phyloP scores from a whole-genome alignment of 2,888 invertebrate genomes.

The Epistrophella euchroma region DNA sequence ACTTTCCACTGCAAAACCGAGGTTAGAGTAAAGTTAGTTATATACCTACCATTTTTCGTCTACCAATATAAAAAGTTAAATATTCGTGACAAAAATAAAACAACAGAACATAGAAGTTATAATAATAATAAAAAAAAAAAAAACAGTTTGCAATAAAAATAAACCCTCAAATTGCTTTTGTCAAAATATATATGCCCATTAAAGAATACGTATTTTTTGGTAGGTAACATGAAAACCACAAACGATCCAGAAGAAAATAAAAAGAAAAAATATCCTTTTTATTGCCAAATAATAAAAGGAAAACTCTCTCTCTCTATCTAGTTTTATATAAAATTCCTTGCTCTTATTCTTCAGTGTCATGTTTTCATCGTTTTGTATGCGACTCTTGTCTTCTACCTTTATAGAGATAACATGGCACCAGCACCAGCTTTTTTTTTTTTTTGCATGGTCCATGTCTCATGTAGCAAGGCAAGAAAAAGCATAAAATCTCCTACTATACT shows the following conservation, averaged over 20 bases:
- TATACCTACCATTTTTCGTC: too few relatives aligned
- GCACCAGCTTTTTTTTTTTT: not conserved
- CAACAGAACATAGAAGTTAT: not conserved
- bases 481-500: conserved; percentile 33
- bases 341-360: conserved; percentile 71
- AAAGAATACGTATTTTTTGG: conserved; percentile 29
- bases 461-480: conserved; percentile 18
- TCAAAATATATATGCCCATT: conserved; percentile 55
- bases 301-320: conserved; percentile 70
- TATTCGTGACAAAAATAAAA: not conserved
- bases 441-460: conserved; percentile 50
- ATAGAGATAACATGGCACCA: conserved; percentile 54
- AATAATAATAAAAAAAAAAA: conserved; percentile 10
- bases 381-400: conserved; percentile 67
- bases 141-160: conserved; percentile 64
- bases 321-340: conserved; percentile 61
- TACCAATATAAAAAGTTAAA: not conserved
- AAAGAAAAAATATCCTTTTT: conserved; percentile 74
- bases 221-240: conserved; percentile 64
- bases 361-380: conserved; percentile 71
- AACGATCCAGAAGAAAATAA: conserved; percentile 73
- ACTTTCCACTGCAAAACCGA: too few relatives aligned
- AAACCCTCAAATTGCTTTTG: conserved; percentile 66
- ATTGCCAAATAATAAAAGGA: conserved; percentile 76
- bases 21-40: too few relatives aligned